Percentiles rank a stretch among this genome's conserved stretches.
Conservation (phyloP, 2,797 vertebrate genomes). For the Arctocebus calabarensis region DNA sequence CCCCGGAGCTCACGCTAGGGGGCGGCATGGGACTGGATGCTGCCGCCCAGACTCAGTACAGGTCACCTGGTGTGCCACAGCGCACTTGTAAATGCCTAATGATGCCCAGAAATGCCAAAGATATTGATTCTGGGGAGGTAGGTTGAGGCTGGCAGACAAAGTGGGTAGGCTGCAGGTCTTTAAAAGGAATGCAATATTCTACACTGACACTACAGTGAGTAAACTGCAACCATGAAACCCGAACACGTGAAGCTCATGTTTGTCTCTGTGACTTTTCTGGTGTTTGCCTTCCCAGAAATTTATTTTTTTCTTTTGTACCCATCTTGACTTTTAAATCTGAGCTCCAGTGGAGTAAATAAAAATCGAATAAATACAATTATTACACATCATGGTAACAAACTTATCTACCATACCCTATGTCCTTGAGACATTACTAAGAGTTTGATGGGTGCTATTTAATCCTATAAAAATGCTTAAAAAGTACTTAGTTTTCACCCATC, state of each 20-base stretch:
- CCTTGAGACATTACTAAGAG: neutral
- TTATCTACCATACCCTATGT: neutral
- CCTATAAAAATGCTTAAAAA: neutral
- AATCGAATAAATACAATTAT: neutral
- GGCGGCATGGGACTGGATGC: neutral
- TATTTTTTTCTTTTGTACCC: neutral
- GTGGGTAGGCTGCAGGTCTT: neutral
- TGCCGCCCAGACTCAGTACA: neutral
- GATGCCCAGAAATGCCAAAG: neutral
- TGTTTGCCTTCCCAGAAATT: neutral
- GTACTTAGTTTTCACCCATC: neutral
- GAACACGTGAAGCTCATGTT: neutral
- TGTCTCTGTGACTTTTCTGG: neutral
- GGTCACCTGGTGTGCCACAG: too few relatives aligned
- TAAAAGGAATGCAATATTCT: neutral
- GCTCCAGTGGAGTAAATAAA: neutral
- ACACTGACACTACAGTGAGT: neutral
- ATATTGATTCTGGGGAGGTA: neutral
- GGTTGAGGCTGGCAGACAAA: neutral
- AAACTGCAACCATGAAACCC: neutral
- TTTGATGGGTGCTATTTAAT: neutral
- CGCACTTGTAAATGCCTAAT: neutral
- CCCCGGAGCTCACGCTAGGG: accelerated
- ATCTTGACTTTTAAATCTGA: slow-evolving; percentile 3
- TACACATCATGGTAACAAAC: neutral